Evolutionary conservation across 1,140 invertebrate genomes (phyloP).

Genomic region (Hydropsyche tenuis): DNA sequence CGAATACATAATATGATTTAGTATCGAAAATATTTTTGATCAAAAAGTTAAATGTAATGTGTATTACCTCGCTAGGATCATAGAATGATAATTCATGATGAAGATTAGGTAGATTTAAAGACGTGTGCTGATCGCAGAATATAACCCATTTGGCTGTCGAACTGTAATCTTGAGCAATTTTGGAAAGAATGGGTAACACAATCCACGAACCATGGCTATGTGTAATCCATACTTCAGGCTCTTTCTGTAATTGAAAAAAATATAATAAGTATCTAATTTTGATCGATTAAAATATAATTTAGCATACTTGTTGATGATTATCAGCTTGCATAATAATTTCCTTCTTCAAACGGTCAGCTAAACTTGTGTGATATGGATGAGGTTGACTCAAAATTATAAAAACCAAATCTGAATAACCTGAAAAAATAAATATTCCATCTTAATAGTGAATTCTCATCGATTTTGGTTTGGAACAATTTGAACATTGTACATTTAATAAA

Average conservation of each 20-base stretch:
- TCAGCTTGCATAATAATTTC: slow-evolving; percentile 56
- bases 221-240: slow-evolving; percentile 27
- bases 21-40: no score
- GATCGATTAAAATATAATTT: neutral
- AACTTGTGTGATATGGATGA: slow-evolving; percentile 59
- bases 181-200: slow-evolving; percentile 36
- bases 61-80: slow-evolving; percentile 38
- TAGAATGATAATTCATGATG: slow-evolving; percentile 9
- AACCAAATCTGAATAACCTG: slow-evolving; percentile 58
- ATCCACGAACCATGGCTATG: slow-evolving; percentile 39
- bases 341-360: slow-evolving; percentile 56
- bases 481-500: neutral
- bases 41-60: no score
- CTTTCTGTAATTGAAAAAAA: slow-evolving; percentile 18
- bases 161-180: slow-evolving; percentile 37
- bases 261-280: neutral
- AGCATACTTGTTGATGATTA: slow-evolving; percentile 54
- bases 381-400: slow-evolving; percentile 59
- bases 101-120: slow-evolving; percentile 29
- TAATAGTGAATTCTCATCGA: neutral
- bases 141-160: slow-evolving; percentile 37
- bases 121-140: slow-evolving; percentile 43
- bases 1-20: no score
- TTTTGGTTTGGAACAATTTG: neutral
- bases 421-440: slow-evolving; percentile 50